Percentiles rank a stretch among this genome's conserved stretches.
These are phyloP conservation scores for Osmerus eperlanus DNA, from an alignment of 2,113 vertebrate genomes.

Conservation along the genomic window DNA sequence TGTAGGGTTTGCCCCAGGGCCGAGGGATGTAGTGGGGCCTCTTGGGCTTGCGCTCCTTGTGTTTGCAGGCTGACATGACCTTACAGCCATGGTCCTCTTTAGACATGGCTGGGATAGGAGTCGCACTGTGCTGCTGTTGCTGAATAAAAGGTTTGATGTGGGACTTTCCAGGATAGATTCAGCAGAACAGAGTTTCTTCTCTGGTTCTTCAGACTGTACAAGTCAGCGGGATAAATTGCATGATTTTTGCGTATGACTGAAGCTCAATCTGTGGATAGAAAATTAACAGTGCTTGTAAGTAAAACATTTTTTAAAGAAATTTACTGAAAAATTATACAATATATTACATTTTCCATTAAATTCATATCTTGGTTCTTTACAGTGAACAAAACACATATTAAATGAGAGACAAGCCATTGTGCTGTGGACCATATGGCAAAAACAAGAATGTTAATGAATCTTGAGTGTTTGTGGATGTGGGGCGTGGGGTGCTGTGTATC, in stretches of 20 bases:
- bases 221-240: no score
- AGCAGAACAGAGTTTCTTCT: neutral
- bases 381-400: neutral
- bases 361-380: neutral
- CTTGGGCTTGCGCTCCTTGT: slow-evolving; percentile 93
- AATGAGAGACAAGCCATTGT: neutral
- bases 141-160: neutral
- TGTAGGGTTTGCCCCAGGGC: slow-evolving; percentile 97
- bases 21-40: slow-evolving; percentile 97
- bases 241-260: no score
- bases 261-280: no score
- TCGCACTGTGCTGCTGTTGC: slow-evolving; percentile 7
- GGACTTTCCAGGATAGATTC: neutral
- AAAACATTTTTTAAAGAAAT: no score
- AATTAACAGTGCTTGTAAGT: no score
- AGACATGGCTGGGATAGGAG: slow-evolving; percentile 76
- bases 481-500: slow-evolving; percentile 3
- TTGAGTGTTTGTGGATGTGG: neutral
- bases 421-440: neutral
- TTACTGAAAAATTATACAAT: neutral
- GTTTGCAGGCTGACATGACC: slow-evolving; percentile 77
- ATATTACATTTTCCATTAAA: neutral
- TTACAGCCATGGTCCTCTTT: slow-evolving; percentile 81
- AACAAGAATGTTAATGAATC: neutral
- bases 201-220: neutral